phyloP scores from a whole-genome alignment of 2,113 vertebrate genomes.

The Quiscalus mexicanus region DNA sequence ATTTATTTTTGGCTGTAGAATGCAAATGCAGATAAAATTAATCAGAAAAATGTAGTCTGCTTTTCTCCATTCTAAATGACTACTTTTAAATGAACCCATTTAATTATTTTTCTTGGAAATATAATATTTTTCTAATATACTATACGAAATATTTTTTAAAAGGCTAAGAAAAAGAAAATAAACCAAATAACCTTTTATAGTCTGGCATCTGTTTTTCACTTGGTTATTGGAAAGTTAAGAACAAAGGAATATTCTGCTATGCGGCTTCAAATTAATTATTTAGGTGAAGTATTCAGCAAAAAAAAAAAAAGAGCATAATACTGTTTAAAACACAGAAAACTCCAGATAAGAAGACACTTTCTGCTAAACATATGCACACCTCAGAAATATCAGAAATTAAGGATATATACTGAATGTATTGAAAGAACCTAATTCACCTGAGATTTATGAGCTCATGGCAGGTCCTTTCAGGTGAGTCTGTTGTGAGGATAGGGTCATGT shows the following conservation, averaged over 20 bases:
- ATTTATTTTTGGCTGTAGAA: neutral
- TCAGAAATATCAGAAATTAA: neutral
- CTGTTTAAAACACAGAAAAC: neutral
- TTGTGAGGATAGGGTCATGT: neutral
- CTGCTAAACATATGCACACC: neutral
- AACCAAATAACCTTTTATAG: neutral
- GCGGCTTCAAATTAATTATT: neutral
- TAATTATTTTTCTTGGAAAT: neutral
- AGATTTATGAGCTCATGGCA: neutral
- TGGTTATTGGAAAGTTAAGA: neutral
- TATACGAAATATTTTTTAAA: neutral
- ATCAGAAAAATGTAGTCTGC: neutral
- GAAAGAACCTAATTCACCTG: neutral
- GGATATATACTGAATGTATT: neutral
- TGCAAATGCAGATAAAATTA: neutral
- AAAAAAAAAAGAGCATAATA: neutral
- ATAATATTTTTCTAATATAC: neutral
- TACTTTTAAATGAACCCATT: neutral
- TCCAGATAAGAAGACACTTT: neutral
- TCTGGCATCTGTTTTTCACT: neutral
- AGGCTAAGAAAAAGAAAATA: neutral
- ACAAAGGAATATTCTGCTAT: neutral
- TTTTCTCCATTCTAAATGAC: neutral
- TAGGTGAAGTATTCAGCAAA: neutral
- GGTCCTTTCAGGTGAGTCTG: neutral